Percentiles rank a stretch among this genome's conserved stretches.
These are phyloP conservation scores for Streptopelia turtur DNA, from an alignment of 2,797 vertebrate species.

Conservation along the genomic window DNA sequence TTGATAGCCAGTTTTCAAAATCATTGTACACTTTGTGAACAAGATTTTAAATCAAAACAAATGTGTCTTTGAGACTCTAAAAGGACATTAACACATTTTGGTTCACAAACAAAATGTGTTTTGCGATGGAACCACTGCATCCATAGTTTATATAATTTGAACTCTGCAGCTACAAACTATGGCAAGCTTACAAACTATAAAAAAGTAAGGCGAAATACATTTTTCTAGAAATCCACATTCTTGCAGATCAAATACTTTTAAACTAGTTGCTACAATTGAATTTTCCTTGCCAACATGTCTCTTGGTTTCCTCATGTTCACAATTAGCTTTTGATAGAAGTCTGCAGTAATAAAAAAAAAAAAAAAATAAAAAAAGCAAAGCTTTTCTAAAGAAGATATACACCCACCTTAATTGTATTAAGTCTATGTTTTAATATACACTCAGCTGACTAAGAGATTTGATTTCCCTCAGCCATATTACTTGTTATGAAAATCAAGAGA, in stretches of 20 bases:
- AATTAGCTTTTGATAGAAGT: slow-evolving; percentile 2
- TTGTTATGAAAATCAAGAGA: background rate
- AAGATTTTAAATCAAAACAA: background rate
- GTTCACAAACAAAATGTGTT: background rate
- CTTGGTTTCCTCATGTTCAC: background rate
- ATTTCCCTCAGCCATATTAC: background rate
- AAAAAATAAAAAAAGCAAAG: background rate
- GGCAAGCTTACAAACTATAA: background rate
- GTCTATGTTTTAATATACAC: background rate
- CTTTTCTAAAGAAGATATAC: background rate
- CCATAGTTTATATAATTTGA: background rate
- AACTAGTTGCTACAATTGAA: background rate
- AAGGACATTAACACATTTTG: background rate
- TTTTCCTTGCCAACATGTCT: background rate
- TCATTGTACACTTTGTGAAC: background rate
- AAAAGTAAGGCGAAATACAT: background rate
- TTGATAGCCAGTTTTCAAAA: background rate
- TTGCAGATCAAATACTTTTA: background rate
- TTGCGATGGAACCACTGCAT: background rate
- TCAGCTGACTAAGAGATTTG: background rate
- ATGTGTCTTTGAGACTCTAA: background rate
- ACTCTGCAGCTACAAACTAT: background rate
- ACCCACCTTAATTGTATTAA: background rate
- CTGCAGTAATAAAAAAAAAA: background rate
- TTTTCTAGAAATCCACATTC: background rate